Evolutionary conservation across 2,797 vertebrate genomes (phyloP), one percentile per base, ranked within the genome.

Genomic region (Lagothrix lagotricha): DNA sequence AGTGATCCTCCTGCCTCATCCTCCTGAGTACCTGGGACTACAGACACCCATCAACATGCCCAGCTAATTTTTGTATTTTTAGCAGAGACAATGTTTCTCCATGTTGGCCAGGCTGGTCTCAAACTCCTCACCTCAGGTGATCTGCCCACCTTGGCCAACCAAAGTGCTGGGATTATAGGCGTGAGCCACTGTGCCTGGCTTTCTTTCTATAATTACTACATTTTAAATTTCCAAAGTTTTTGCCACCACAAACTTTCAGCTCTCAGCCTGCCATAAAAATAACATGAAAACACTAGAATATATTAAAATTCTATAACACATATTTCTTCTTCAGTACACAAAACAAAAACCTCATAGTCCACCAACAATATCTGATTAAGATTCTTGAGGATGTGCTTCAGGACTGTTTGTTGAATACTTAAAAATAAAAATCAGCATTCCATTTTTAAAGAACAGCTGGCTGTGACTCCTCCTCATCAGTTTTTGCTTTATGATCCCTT

Each of bases 401-500:
- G 81, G 73, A 89, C 73, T 95, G 50, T 70, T 95, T 93, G 76
- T 12, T 77, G 81, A 83, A 82, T 84, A 86, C 95, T 88, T 92
- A 93, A 96, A 96, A 97, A 96, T 93, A 96, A 96, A 95, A 95
- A 89, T 44, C 92, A 90, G 72, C 7, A 6, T 95, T 93, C 88
- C 87, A 58, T 95, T 96, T 97, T 97, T 81, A 94, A 96, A 64
- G 90, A 94, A 87, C 88, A 98, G 96, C 95, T 96, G 90, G 93
- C 88, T 95, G 30, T 76, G 85, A 75, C 46, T 97, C 86, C 88
- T 97, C 93, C 41, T 79, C 80, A 76, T 79, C 80, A 76, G 50
- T 54, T 93, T 93, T 67, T 67, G 86, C 46, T 93, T 96, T 96
- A 79, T 85, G 75, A 20, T 94, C 76, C 88, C 57, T 95, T 97